Base-by-base conservation (phyloP, 2,113 vertebrate genomes). In the Astatoreochromis straeleni region DNA sequence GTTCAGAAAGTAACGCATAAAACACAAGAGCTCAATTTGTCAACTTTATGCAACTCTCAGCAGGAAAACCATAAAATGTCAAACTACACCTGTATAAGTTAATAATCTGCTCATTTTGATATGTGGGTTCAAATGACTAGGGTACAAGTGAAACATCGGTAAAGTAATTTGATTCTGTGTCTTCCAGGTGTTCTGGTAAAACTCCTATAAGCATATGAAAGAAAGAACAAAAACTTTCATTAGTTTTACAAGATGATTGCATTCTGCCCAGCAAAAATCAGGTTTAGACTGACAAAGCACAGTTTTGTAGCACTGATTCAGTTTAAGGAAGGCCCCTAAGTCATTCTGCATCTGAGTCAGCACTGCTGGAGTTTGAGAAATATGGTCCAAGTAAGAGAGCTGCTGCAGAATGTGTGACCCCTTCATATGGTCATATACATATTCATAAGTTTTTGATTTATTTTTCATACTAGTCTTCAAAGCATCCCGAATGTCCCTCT, bases 361-460 rank as follows among this genome's bases (percentile, higher is more conserved):
- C 88, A 80, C 51, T 51, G 65, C 19, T 86, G 68, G 8, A 57
- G 58, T 86, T 85, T 19, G 55, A 75, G 58, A 91, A 80, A 84
- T 58, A 87, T 49, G 40, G 33, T 83, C 47, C 24, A 47, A 17
- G 38, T 19, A 35, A 91, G 81, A 5, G 65, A 58, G 60, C 88
- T 85, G 73, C 57, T 7, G 53, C 24, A 14, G 35, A 81, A 82
- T 82, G 86, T 26, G 38, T 88, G 83, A 89, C 83, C 83, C 9
- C 5, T 45, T 83, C 85, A 68, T 49, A 55, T 29, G 3, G 65
- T 81, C 54, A 78, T 86, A 89, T 93, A 53, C 86, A 93, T 90
- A 89, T 91, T 93, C 92, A 93, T 88, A 88, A 83, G 51, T 24
- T 51, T 51, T 9, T 70, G 47, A 91, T 92, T 85, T 65, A 89